Evolutionary conservation across 1,140 invertebrate genomes (phyloP).

Genomic region (Phortica variegata): DNA sequence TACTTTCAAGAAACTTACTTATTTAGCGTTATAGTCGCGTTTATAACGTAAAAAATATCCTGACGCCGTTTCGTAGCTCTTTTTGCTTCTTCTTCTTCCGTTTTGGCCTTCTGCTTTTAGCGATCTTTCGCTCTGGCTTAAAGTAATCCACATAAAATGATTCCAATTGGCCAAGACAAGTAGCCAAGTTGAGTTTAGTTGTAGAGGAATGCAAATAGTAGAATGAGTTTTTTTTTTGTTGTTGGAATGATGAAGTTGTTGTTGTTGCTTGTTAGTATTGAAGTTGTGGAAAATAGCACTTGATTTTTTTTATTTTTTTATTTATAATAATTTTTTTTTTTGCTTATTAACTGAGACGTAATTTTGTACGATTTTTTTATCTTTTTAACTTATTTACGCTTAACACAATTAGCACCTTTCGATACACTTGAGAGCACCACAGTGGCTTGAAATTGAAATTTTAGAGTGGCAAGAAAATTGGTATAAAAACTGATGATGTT

Average conservation of each 20-base stretch:
- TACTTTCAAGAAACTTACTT: too few relatives aligned
- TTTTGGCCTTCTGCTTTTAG: neutral
- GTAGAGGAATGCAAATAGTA: conserved; percentile 34
- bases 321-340: conserved; percentile 11
- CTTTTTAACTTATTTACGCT: too few relatives aligned
- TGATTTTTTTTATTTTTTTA: conserved; percentile 13
- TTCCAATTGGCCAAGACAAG: conserved; percentile 11
- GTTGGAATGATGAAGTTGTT: neutral
- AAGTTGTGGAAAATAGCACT: neutral
- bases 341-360: conserved; percentile 21
- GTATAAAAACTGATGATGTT: conserved; percentile 10
- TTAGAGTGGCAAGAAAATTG: too few relatives aligned
- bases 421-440: neutral
- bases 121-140: too few relatives aligned
- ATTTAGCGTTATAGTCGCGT: conserved; percentile 40
- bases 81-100: conserved; percentile 8
- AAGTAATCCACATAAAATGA: conserved; percentile 33
- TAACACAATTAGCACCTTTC: conserved; percentile 8
- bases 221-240: conserved; percentile 10
- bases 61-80: conserved; percentile 6
- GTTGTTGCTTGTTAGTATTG: conserved; percentile 2
- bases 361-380: conserved; percentile 18
- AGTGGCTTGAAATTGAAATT: too few relatives aligned
- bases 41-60: conserved; percentile 50
- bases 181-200: neutral